Conservation (phyloP, 2,888 invertebrate species). For the Sycophila texana region DNA sequence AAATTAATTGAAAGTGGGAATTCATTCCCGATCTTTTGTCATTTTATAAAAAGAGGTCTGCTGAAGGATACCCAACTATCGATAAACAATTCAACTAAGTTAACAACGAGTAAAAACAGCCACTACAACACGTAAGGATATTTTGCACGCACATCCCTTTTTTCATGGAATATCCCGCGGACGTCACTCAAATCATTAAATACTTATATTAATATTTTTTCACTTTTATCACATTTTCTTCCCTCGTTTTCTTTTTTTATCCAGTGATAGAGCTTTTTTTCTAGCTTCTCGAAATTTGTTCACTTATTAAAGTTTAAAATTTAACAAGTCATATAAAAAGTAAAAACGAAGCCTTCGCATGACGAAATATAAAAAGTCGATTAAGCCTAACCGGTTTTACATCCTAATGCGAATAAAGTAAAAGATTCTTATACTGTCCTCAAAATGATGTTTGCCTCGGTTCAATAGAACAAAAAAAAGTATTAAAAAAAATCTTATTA, state of each 20-base stretch:
- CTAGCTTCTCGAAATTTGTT: conserved; percentile 32
- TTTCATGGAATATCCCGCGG: not conserved
- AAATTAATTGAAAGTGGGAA: not conserved
- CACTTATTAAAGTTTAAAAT: conserved; percentile 25
- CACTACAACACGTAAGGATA: conserved; percentile 29
- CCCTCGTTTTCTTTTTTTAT: conserved; percentile 29
- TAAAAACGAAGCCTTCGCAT: conserved; percentile 44
- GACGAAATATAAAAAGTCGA: conserved; percentile 42
- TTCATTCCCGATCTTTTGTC: not conserved
- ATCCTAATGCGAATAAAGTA: not conserved
- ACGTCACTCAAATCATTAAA: conserved; percentile 25
- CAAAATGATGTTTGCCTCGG: too few relatives aligned
- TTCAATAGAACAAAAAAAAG: too few relatives aligned
- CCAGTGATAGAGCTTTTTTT: not conserved
- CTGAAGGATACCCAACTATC: conserved; percentile 14
- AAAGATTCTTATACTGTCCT: not conserved
- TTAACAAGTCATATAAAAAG: conserved; percentile 53
- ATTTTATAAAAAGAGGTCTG: not conserved
- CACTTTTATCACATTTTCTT: conserved; percentile 49
- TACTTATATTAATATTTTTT: conserved; percentile 29
- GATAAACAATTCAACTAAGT: conserved; percentile 42
- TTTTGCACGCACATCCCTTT: conserved; percentile 19
- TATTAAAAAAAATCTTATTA: too few relatives aligned
- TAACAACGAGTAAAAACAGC: conserved; percentile 43
- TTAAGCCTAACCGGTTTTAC: conserved; percentile 32